phyloP scores from a whole-genome alignment of 2,797 vertebrate species.

The Xenentodon cancila region DNA sequence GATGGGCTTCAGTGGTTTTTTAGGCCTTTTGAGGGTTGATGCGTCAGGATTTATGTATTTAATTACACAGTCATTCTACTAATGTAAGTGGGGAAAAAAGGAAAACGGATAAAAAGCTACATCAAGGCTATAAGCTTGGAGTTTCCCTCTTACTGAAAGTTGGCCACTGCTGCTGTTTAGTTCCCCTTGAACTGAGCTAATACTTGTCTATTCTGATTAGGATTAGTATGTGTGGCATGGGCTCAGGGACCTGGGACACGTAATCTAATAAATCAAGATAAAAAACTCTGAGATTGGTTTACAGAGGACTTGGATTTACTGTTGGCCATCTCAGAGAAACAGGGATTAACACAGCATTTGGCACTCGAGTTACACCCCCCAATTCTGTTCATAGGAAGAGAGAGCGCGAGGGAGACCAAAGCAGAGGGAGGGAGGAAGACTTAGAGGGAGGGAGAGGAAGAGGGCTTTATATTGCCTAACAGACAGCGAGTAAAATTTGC shows the following conservation, averaged over 20 bases:
- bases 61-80: slow-evolving; percentile 81
- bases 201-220: slow-evolving; percentile 91
- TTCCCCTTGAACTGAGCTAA: slow-evolving; percentile 87
- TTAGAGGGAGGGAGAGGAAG: slow-evolving; percentile 68
- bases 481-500: slow-evolving; percentile 93
- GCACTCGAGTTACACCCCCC: slow-evolving; percentile 76
- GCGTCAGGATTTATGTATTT: slow-evolving; percentile 82
- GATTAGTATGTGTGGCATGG: slow-evolving; percentile 85
- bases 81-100: slow-evolving; percentile 78
- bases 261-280: slow-evolving; percentile 92
- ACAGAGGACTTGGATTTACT: slow-evolving; percentile 88
- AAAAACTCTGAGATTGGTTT: slow-evolving; percentile 89
- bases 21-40: slow-evolving; percentile 79
- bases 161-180: slow-evolving; percentile 80
- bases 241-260: slow-evolving; percentile 83
- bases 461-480: slow-evolving; percentile 83
- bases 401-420: slow-evolving; percentile 23
- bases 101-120: slow-evolving; percentile 72
- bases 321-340: slow-evolving; percentile 84
- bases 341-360: slow-evolving; percentile 87
- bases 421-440: slow-evolving; percentile 62
- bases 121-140: slow-evolving; percentile 72
- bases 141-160: slow-evolving; percentile 78
- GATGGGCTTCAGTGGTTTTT: slow-evolving; percentile 76
- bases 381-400: slow-evolving; percentile 54